Base-by-base conservation (phyloP, 2,797 vertebrate genomes). In the Trachops cirrhosus region DNA sequence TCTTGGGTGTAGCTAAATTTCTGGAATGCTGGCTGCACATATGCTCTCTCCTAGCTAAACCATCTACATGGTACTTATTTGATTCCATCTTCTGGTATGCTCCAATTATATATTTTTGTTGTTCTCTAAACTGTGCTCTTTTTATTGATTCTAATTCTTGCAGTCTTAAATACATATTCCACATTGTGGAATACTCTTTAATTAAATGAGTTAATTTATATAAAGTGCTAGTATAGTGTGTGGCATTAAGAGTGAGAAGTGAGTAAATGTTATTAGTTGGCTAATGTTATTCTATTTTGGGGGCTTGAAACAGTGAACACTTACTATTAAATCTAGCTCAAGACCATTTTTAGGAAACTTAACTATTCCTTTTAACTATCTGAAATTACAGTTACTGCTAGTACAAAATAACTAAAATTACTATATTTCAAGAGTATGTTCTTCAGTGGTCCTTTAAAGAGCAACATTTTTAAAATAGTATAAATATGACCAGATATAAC, bases 331-430 rank as follows among this genome's bases (percentile, higher is more conserved):
- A 54, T 85, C 26, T n/a, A 92, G n/a, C 26, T 93, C 10, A 50
- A 8, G 34, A 67, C 19, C 8, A 46, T 22, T 21, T 91, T 93
- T 77, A 68, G 48, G 54, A 37, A 24, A 70, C 50, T 75, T 75
- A 83, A 73, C 15, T 95, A 15, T 79, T 92, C 46, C 8, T 46
- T 96, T 95, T 94, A 88, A 83, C 24, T 96, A 26, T 14, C 50
- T 78, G 46, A n/a, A 79, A 32, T 48, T 86, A 75, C 26, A 85
- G 52, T 88, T 91, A 39, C 6, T 95, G 9, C 34, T 59, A 50
- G 32, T 70, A 64, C 48, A 86, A n/a, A 93, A 41, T 85, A 87
- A 59, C 32, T 80, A 83, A n/a, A 93, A 41, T 87, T 84, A 64
- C 29, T 79, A 26, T 86, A 90, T 70, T 88, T 89, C 41, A 82